Evolutionary conservation across 2,888 invertebrate species (phyloP).

Genomic region (Parascotia fuliginaria): DNA sequence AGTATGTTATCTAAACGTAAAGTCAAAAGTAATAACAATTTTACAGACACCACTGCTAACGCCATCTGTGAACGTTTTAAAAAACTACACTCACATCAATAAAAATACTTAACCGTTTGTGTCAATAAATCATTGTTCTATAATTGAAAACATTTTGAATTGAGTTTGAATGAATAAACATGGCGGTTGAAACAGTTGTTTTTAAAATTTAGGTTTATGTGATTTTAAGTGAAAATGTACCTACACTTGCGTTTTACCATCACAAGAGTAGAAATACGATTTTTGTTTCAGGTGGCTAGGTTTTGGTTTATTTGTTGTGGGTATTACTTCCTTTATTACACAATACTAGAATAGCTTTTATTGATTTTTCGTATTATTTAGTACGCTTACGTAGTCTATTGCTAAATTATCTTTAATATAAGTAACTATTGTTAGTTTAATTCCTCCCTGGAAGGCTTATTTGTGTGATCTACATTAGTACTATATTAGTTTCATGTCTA

Average conservation of each 20-base stretch:
- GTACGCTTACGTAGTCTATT: too few relatives aligned
- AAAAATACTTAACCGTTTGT: slow-evolving; percentile 19
- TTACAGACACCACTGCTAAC: slow-evolving; percentile 15
- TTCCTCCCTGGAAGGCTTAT: too few relatives aligned
- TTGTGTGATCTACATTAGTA: too few relatives aligned
- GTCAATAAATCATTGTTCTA: slow-evolving; percentile 38
- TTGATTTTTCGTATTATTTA: too few relatives aligned
- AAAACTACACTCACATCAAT: slow-evolving; percentile 26
- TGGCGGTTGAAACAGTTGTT: slow-evolving; percentile 31
- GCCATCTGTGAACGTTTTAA: slow-evolving; percentile 29
- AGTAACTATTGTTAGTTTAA: too few relatives aligned
- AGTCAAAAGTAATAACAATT: not conserved
- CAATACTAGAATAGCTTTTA: too few relatives aligned
- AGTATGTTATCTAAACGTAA: not conserved
- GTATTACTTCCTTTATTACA: not conserved
- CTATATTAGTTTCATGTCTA: too few relatives aligned
- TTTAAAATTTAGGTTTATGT: slow-evolving; percentile 21
- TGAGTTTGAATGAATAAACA: slow-evolving; percentile 23
- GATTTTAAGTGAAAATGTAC: slow-evolving; percentile 13
- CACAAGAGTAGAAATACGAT: slow-evolving; percentile 7
- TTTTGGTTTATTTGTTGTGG: slow-evolving; percentile 5
- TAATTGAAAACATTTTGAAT: slow-evolving; percentile 30
- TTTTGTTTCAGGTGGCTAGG: not conserved
- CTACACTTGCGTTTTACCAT: slow-evolving; percentile 14
- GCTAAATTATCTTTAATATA: too few relatives aligned